phyloP scores from a whole-genome alignment of 2,113 vertebrate species.

The Odobenus rosmarus region DNA sequence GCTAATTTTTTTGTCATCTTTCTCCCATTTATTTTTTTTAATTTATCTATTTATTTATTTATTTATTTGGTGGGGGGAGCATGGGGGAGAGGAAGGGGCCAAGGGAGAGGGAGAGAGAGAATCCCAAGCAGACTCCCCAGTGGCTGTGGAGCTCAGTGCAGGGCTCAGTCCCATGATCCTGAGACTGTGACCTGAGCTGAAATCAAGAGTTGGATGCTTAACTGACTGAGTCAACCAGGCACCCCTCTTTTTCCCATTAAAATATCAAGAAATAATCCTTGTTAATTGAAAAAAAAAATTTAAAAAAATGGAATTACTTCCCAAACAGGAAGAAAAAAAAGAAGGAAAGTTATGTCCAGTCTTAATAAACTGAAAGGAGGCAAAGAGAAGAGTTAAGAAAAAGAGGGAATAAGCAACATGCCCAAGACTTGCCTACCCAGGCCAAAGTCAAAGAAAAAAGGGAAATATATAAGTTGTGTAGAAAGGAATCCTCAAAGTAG shows the following conservation, averaged over 20 bases:
- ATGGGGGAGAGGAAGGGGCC: background rate
- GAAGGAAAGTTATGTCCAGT: background rate
- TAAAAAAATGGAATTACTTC: slow-evolving; percentile 4
- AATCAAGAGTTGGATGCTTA: background rate
- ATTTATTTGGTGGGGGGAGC: background rate
- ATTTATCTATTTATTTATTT: background rate
- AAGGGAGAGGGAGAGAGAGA: background rate
- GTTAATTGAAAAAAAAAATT: background rate
- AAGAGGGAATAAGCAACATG: background rate
- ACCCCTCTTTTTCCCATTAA: background rate
- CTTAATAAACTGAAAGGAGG: background rate
- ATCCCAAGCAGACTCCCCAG: background rate
- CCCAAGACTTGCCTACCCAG: background rate
- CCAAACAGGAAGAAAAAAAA: background rate
- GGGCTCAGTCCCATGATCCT: background rate
- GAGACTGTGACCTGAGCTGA: background rate
- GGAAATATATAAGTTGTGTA: background rate
- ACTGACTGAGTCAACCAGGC: background rate
- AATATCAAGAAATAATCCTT: background rate
- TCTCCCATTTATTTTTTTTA: background rate
- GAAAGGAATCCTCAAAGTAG: background rate
- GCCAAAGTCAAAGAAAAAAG: background rate
- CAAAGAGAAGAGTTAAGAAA: background rate
- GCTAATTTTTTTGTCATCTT: background rate
- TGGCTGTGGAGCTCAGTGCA: background rate